A percentile compares a stretch with the other conserved stretches of the same genome.
Evolutionary conservation across 1,140 invertebrate species (phyloP).

Genomic region (Diabrotica undecimpunctata): DNA sequence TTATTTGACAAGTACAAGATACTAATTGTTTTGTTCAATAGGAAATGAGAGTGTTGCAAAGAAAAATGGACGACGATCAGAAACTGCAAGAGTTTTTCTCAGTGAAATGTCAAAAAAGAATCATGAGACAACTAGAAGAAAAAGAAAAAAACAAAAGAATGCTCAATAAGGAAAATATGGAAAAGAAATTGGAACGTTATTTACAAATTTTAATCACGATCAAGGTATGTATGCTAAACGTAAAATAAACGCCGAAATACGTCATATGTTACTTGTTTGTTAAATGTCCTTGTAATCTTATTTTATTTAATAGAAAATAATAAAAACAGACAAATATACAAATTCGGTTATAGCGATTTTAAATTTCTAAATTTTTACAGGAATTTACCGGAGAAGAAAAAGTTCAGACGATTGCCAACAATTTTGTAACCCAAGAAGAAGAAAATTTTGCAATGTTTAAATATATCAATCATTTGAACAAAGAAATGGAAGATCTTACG

Average conservation of each 20-base stretch:
- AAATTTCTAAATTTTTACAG: constrained; percentile 28
- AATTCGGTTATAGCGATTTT: no score
- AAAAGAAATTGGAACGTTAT: constrained; percentile 65
- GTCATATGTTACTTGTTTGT: no score
- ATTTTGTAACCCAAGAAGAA: constrained; percentile 80
- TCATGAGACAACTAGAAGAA: constrained; percentile 69
- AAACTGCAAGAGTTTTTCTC: constrained; percentile 81
- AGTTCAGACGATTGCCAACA: constrained; percentile 66
- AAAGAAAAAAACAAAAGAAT: constrained; percentile 62
- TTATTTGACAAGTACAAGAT: no score
- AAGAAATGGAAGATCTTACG: constrained; percentile 66
- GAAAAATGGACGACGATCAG: constrained; percentile 77
- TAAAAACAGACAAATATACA: no score
- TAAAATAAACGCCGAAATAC: no score
- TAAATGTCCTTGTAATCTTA: no score
- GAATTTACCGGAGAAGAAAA: constrained; percentile 65
- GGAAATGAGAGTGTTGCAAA: constrained; percentile 80
- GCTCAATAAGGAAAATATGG: constrained; percentile 61
- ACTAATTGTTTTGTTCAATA: constrained; percentile 27
- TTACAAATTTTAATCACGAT: constrained; percentile 71
- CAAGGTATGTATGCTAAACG: constrained; percentile 43
- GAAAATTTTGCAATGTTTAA: constrained; percentile 89
- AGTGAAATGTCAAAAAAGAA: constrained; percentile 75
- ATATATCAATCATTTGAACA: constrained; percentile 88
- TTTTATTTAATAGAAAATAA: no score